phyloP scores from a whole-genome alignment of 1,140 invertebrate species.

The Caenorhabditis remanei region DNA sequence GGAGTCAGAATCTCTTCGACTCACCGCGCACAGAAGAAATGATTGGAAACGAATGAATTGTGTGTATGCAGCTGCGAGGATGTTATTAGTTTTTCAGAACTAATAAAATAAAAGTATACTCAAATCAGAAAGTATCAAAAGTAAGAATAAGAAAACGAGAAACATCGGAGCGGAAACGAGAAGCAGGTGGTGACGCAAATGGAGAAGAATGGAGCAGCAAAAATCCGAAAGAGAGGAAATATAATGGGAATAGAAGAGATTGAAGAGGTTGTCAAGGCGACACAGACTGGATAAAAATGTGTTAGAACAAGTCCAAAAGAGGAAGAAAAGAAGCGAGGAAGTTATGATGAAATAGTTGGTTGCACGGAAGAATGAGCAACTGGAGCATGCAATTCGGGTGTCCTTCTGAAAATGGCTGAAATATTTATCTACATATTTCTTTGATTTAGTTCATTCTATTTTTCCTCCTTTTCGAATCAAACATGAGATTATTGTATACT shows the following conservation, averaged over 20 bases:
- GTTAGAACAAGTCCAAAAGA: neutral
- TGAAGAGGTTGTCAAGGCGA: constrained; percentile 21
- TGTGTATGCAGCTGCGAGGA: constrained; percentile 2
- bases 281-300: constrained; percentile 48
- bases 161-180: constrained; percentile 13
- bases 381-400: too few relatives aligned
- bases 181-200: constrained; percentile 40
- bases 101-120: neutral
- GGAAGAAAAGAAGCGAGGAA: neutral
- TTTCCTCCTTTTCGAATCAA: neutral
- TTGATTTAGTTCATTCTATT: neutral
- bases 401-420: too few relatives aligned
- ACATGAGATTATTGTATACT: too few relatives aligned
- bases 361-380: neutral
- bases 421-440: too few relatives aligned
- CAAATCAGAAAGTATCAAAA: neutral
- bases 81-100: neutral
- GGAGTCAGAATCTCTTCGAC: neutral
- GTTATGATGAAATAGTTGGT: neutral
- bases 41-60: neutral
- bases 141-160: constrained; percentile 12
- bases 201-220: constrained; percentile 31
- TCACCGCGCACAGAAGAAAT: neutral
- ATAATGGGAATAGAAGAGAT: neutral
- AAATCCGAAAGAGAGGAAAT: constrained; percentile 35